Percentiles rank a stretch among this genome's conserved stretches.
phyloP scores from a whole-genome alignment of 2,113 vertebrate genomes.

The Pseudonaja textilis region DNA sequence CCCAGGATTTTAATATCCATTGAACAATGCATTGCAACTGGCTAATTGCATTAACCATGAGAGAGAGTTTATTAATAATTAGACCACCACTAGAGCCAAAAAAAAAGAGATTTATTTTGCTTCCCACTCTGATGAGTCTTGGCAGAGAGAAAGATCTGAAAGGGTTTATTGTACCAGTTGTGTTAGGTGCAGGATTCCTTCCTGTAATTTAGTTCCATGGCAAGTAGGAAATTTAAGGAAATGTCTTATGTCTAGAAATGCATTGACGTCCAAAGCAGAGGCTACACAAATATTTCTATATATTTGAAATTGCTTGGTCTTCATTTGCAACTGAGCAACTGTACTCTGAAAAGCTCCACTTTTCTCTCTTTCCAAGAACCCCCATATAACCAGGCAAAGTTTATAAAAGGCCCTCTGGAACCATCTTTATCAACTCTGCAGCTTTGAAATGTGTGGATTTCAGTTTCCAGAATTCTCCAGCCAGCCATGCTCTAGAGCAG shows the following conservation, averaged over 20 bases:
- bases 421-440: neutral
- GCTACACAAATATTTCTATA: neutral
- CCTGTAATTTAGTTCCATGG: neutral
- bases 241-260: neutral
- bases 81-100: neutral
- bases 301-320: neutral
- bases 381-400: neutral
- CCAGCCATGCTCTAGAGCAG: neutral
- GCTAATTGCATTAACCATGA: neutral
- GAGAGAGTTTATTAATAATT: neutral
- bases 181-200: neutral
- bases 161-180: neutral
- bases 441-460: neutral
- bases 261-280: neutral
- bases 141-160: neutral
- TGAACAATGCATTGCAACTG: neutral
- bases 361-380: neutral
- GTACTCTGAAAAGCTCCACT: neutral
- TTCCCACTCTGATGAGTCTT: neutral
- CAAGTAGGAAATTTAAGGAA: neutral
- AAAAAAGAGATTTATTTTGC: neutral
- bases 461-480: neutral
- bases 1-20: neutral
- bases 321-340: neutral
- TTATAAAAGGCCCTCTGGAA: neutral